Evolutionary conservation across 2,888 invertebrate species (phyloP).

Genomic region (Meiosimyza decipiens): DNA sequence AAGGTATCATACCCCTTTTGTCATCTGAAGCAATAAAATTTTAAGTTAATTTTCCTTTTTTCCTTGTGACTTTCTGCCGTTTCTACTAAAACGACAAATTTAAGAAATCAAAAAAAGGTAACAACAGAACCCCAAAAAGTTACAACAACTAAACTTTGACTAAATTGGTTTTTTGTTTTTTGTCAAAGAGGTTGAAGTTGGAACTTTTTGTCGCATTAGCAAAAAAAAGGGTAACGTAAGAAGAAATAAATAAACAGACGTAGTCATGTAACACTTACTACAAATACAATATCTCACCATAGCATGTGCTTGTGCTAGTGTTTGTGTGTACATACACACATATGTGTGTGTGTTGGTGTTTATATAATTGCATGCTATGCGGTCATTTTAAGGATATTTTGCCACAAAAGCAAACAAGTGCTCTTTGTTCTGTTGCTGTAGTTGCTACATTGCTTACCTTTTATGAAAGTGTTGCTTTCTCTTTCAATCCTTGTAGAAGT

Average conservation of each 20-base stretch:
- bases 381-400: slow-evolving; percentile 28
- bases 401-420: slow-evolving; percentile 26
- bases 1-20: too few species aligned
- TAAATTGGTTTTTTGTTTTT: slow-evolving; percentile 25
- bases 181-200: background rate
- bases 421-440: background rate
- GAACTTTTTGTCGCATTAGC: slow-evolving; percentile 14
- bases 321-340: background rate
- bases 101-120: too few species aligned
- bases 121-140: too few species aligned
- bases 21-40: too few species aligned
- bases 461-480: background rate
- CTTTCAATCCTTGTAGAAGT: background rate
- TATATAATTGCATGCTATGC: slow-evolving; percentile 24
- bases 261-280: background rate
- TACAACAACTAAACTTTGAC: slow-evolving; percentile 17
- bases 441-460: slow-evolving; percentile 1
- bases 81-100: too few species aligned
- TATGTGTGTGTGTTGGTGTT: background rate
- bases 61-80: too few species aligned
- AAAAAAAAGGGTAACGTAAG: background rate
- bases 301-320: background rate
- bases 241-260: background rate
- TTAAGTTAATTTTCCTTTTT: too few species aligned
- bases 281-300: background rate